phyloP scores from a whole-genome alignment of 2,888 invertebrate species.

The Xylocampa areola region DNA sequence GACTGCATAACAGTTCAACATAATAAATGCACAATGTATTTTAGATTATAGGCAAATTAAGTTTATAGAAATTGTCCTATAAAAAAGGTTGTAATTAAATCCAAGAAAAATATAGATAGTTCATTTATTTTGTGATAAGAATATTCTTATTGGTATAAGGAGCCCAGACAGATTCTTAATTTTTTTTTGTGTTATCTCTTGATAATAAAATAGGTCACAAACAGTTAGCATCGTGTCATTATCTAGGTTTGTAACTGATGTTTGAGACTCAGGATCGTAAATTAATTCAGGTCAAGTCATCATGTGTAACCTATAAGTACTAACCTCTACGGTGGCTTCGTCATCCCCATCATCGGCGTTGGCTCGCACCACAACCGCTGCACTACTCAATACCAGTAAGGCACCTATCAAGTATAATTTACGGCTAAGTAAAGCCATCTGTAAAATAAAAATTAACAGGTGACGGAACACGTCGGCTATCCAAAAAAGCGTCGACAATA shows the following conservation, averaged over 20 bases:
- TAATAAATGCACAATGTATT: background rate
- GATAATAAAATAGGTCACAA: conserved; percentile 47
- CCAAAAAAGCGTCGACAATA: conserved; percentile 24
- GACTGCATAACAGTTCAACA: too few relatives aligned
- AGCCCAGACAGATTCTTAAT: too few relatives aligned
- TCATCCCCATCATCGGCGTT: conserved; percentile 74
- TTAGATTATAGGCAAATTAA: background rate
- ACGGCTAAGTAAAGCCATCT: conserved; percentile 81
- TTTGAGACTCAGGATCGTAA: conserved; percentile 23
- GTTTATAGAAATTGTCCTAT: too few relatives aligned
- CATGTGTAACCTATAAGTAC: conserved; percentile 68
- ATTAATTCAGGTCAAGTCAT: conserved; percentile 69
- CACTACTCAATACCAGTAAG: conserved; percentile 72
- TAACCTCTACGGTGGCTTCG: conserved; percentile 83
- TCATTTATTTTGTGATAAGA: too few relatives aligned
- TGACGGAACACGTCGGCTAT: conserved; percentile 46
- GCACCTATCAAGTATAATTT: conserved; percentile 71
- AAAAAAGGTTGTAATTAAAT: too few relatives aligned
- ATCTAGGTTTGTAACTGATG: background rate
- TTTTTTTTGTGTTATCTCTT: conserved; percentile 47
- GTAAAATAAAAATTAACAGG: conserved; percentile 64
- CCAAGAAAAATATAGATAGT: too few relatives aligned
- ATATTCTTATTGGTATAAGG: too few relatives aligned
- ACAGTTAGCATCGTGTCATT: background rate
- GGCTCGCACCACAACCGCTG: conserved; percentile 62